These are phyloP conservation scores for Laspeyria flexula DNA, from an alignment of 2,888 invertebrate genomes.

Conservation along the genomic window DNA sequence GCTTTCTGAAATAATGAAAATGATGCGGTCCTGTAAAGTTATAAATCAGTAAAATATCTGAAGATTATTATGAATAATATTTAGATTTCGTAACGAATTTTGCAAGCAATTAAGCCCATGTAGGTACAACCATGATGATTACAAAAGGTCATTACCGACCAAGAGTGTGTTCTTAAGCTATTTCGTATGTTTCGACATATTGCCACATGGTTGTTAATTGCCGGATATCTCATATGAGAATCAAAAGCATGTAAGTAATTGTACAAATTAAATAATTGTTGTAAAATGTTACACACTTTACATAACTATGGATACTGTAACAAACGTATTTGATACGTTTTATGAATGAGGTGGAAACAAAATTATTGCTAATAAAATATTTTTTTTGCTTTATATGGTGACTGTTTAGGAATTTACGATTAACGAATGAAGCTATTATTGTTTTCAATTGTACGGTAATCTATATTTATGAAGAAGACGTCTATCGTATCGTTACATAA, in stretches of 20 bases:
- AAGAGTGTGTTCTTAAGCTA: background rate
- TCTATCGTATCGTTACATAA: too few species aligned
- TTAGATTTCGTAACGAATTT: constrained; percentile 2
- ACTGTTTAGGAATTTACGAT: too few species aligned
- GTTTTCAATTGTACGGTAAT: too few species aligned
- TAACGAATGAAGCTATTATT: too few species aligned
- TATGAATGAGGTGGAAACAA: background rate
- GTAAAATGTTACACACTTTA: background rate
- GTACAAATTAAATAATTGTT: background rate
- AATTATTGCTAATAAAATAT: too few species aligned
- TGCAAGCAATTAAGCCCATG: background rate
- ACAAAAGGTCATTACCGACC: constrained; percentile 19
- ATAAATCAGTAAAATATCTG: too few species aligned
- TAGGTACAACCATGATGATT: background rate
- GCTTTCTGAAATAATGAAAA: too few species aligned
- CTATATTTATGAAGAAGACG: too few species aligned
- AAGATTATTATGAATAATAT: background rate
- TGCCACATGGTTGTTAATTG: constrained; percentile 12
- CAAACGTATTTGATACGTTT: background rate
- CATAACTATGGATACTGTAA: background rate
- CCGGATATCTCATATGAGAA: constrained; percentile 12
- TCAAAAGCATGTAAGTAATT: constrained; percentile 5
- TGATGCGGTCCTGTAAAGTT: too few species aligned
- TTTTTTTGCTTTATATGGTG: too few species aligned
- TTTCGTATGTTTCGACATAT: constrained; percentile 4